A percentile compares a stretch with the other conserved stretches of the same genome.
phyloP scores from a whole-genome alignment of 2,888 invertebrate genomes.

The Steromphala cineraria region DNA sequence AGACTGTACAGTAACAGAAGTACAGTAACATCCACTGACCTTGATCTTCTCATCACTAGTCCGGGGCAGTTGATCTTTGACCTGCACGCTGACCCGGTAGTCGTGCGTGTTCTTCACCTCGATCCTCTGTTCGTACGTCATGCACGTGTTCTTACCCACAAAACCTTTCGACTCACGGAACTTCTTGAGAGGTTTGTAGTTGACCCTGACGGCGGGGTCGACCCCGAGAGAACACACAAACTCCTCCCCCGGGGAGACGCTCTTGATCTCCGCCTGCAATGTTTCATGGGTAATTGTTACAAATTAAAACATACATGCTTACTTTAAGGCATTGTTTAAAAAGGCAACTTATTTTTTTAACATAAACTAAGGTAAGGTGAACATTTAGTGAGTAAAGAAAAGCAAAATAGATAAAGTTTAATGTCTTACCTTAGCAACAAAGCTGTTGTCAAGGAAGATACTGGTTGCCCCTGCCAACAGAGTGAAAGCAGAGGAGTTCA shows the following conservation, averaged over 20 bases:
- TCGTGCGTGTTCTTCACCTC: conserved; percentile 74
- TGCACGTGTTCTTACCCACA: conserved; percentile 63
- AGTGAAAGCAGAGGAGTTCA: conserved; percentile 72
- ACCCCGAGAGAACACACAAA: conserved; percentile 75
- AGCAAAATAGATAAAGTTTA: no score
- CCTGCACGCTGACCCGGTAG: conserved; percentile 63
- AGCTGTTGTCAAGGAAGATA: conserved; percentile 76
- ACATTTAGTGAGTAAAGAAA: background rate
- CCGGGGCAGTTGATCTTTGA: conserved; percentile 74
- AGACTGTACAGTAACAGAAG: no score
- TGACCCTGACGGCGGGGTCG: conserved; percentile 75
- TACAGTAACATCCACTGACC: conserved; percentile 50
- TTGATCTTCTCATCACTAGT: conserved; percentile 76
- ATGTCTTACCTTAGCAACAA: conserved; percentile 71
- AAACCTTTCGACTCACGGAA: conserved; percentile 72
- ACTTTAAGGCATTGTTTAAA: no score
- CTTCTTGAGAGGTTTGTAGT: conserved; percentile 72
- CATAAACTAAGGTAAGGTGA: no score
- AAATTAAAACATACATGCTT: no score
- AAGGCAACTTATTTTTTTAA: no score
- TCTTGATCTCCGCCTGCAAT: conserved; percentile 54
- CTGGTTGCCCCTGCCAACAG: conserved; percentile 74
- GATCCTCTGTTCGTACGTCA: conserved; percentile 62
- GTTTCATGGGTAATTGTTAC: no score
- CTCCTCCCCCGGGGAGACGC: conserved; percentile 74